Evolutionary conservation across 2,888 invertebrate genomes (phyloP), one percentile per base, ranked within the genome.

Genomic region (Ochlodes sylvanus): DNA sequence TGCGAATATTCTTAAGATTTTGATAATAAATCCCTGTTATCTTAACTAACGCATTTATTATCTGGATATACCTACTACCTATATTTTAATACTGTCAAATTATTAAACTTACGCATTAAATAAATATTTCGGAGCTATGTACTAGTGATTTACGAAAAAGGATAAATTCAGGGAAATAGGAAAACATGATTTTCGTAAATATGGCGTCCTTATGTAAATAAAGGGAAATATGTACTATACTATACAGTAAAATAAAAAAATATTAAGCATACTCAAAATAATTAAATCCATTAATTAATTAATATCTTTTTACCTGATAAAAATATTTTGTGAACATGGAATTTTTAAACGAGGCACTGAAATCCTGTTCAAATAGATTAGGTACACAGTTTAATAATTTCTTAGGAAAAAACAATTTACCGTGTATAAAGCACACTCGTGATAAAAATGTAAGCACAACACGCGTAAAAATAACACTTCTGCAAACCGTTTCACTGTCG

Each of bases 391-490:
- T 21, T 2, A 6, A 12, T 52, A 21, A 52, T 6, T 47, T 47
- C 15, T 19, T 52, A 9, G 19, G 6, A 52, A 52, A 60, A 54
- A 60, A 61, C 42, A 50, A 14, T 68, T 67, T 70, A 72, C 71
- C 71, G 17, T 54, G 50, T 69, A 68, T 61, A 65, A 67, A 42
- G 69, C 70, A 84, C 81, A 84, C 81, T 79, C 44, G 0, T 77
- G 78, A 79, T 79, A 76, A 78, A 77, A 76, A 81, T 78, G 77
- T 71, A 76, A 73, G 76, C 78, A 80, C 78, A 80, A 81, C 81
- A 79, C 76, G 76, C 79, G 78, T 84, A 85, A 82, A 85, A 87
- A 88, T 85, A 89, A 86, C 86, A 89, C 86, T 79, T 85, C 90
- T 88, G 88, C 89, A 89, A 85, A 81, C 76, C 78, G 81, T 85